Evolutionary conservation across 2,797 vertebrate species (phyloP).

Genomic region (Hapalemur alaotrensis): DNA sequence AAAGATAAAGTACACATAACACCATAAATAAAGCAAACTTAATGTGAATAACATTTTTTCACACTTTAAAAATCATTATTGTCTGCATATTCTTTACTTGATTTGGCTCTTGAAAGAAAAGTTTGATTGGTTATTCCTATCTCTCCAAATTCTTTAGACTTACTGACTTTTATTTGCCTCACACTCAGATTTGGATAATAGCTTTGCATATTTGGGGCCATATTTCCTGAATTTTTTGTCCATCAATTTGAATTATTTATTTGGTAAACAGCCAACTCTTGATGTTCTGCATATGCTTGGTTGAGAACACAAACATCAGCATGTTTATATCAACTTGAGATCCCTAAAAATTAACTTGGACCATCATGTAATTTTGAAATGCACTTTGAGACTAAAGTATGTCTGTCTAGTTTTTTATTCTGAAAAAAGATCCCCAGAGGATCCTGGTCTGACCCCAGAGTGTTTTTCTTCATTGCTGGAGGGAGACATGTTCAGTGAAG

Average conservation of each 20-base stretch:
- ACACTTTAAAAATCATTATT: background rate
- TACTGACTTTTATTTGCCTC: background rate
- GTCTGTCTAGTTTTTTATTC: slow-evolving; percentile 65
- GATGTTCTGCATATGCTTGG: slow-evolving; percentile 66
- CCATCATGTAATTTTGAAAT: slow-evolving; percentile 43
- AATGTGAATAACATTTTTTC: background rate
- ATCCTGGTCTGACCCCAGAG: slow-evolving; percentile 5
- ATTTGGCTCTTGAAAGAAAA: background rate
- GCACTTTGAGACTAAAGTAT: slow-evolving; percentile 34
- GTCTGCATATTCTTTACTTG: background rate
- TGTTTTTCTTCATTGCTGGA: slow-evolving; percentile 52
- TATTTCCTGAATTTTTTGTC: slow-evolving; percentile 40
- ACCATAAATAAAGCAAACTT: background rate
- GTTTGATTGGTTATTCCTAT: background rate
- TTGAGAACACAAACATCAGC: slow-evolving; percentile 50
- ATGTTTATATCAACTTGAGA: slow-evolving; percentile 70
- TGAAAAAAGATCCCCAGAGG: slow-evolving; percentile 49
- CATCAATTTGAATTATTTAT: slow-evolving; percentile 62
- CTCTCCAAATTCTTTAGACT: background rate
- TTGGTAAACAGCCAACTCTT: slow-evolving; percentile 62
- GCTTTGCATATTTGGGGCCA: slow-evolving; percentile 21
- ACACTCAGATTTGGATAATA: slow-evolving; percentile 14
- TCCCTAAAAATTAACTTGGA: slow-evolving; percentile 53
- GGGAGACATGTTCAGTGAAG: background rate
- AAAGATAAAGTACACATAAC: background rate